These are phyloP conservation scores for roundworm (Caenorhabditis elegans) DNA, from an alignment of 1,140 invertebrate species.

Conservation along the genomic window DNA sequence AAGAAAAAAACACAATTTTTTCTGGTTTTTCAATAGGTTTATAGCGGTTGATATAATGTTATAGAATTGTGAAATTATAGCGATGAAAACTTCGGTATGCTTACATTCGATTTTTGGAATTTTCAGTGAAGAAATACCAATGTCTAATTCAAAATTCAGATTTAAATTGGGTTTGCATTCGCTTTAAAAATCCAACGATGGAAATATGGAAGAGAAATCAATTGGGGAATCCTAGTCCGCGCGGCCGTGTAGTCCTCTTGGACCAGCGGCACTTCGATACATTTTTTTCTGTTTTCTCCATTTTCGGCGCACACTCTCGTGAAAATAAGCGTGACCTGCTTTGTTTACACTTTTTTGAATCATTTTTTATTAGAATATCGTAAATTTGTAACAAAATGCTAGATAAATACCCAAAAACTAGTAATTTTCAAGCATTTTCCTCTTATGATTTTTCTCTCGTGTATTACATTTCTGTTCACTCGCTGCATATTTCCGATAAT, in stretches of 20 bases:
- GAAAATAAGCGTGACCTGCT: not conserved
- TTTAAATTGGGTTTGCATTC: no score
- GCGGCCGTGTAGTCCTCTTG: not conserved
- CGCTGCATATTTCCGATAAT: no score
- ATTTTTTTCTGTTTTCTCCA: not conserved
- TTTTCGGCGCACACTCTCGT: not conserved
- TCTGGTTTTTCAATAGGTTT: not conserved
- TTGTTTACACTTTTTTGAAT: conserved; percentile 3
- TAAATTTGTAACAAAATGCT: not conserved
- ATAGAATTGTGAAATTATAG: not conserved
- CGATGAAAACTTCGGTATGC: no score
- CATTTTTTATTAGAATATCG: not conserved
- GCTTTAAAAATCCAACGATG: no score
- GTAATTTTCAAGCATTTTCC: no score
- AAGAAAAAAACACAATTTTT: not conserved
- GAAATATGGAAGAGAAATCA: not conserved
- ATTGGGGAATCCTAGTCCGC: not conserved
- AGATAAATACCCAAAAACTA: not conserved
- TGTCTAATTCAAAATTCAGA: no score
- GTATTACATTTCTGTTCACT: no score
- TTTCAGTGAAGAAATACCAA: no score
- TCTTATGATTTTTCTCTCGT: no score
- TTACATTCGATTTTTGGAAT: no score
- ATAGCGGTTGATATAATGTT: not conserved
- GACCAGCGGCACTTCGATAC: not conserved